Evolutionary conservation across 2,888 invertebrate species (phyloP), one percentile per base, ranked within the genome.

Genomic region (Pammene aurita): DNA sequence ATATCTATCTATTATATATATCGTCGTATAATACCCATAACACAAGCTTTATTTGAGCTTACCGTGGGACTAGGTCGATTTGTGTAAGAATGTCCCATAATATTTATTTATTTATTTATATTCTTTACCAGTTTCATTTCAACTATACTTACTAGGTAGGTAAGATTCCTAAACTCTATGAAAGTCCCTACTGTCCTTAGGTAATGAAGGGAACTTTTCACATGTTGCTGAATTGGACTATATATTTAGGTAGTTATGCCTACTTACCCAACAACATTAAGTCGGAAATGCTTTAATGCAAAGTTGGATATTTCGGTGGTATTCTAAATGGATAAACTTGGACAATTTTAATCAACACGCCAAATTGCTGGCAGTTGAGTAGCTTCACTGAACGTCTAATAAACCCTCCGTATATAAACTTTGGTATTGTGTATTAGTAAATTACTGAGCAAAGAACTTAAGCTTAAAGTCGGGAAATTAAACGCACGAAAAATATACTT

Each of bases 261-360:
- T 38, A 5, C 38, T 9, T 38, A 38, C 38, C 7, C 38, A 7
- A 46, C 7, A 44, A 52, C 34, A 16, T 44, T 46, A 52, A 46
- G 54, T 52, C 57, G 26, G 50, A 54, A 7, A 26, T 44, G n/a
- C 35, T 52, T 35, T 46, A 16, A 48, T 41, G 11, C 34, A 63
- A 68, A 68, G 35, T 68, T 64, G 16, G 1, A 16, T 42, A 57
- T 64, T 62, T 41, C 16, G 18, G 68, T 58, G 68, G 68, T 68
- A 35, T 57, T 58, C 42, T 26, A n/a, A 63, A 68, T 68, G 68
- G 50, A 52, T 63, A 64, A 63, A 68, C 52, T 68, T 68, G 18
- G 50, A 35, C 54, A 60, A 69, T 35, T 65, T 65, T 65, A 65
- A 69, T 65, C 58, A 69, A 69, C 57, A 57, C 44, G 35, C 75